Evolutionary conservation across 1,140 invertebrate species (phyloP), one percentile per base, ranked within the genome.

Genomic region (Seison nebaliae): DNA sequence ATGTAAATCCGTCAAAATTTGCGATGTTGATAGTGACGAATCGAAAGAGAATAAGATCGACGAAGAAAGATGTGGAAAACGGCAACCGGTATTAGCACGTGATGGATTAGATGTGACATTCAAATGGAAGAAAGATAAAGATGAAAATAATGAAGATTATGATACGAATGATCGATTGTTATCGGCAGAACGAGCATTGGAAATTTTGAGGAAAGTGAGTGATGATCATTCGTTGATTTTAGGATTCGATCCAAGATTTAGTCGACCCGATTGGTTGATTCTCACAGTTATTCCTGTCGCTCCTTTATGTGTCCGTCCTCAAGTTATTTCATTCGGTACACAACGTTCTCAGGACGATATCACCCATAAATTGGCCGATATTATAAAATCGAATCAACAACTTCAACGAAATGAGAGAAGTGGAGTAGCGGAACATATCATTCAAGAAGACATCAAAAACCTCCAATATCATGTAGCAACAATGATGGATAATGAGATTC

Each of bases 211-310:
- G 57, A 74, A 81, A 47, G 93, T 96, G 31, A 74, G 76, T 15
- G 91, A 98, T 59, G 88, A 96, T 51, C 88, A 96, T 50, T 84
- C 79, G 44, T 72, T 76, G 43, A 75, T 91, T 33, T 57, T 98
- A 31, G 88, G 84, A 32, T 84, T 86, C 77, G 79, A 88, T 53
- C 77, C 78, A 0, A 78, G 79, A 54, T 93, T 72, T 62, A 76
- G 86, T 0, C 65, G 88, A 33, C 91, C 91, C 9, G 88, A 98
- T 65, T 98, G 88, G 86, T 94, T 99, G 86, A 74, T 98, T 30
- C 66, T 86, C 2, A 93, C 86, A 5, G 81, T 91, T 4, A 58
- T 98, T 35, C 88, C 91, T 5, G 91, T 98, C 0, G 86, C 91
- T 8, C 88, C 91, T 3, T 54, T 98, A 3, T 69, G 75, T 23